These are phyloP conservation scores for Saccopteryx leptura DNA, from an alignment of 2,113 vertebrate species.

Conservation along the genomic window DNA sequence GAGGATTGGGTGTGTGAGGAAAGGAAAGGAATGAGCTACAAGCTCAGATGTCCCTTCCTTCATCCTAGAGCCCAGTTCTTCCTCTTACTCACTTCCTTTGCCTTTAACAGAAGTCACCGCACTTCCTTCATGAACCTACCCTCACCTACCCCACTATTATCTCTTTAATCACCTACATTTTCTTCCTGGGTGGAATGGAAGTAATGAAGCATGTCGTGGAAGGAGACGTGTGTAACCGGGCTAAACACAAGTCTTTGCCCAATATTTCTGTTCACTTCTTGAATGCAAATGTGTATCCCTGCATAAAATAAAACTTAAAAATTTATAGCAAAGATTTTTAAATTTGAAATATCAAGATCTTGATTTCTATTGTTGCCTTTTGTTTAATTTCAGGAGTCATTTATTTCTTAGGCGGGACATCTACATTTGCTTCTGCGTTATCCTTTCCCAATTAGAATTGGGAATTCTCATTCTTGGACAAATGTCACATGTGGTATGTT, in stretches of 20 bases:
- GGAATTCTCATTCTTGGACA: conserved; percentile 41
- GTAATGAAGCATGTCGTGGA: not conserved
- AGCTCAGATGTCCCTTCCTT: not conserved
- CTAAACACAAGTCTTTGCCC: not conserved
- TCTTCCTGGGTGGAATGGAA: conserved; percentile 26
- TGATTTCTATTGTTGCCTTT: not conserved
- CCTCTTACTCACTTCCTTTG: not conserved
- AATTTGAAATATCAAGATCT: not conserved
- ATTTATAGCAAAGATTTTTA: not conserved
- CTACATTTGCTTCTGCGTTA: not conserved
- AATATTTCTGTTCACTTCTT: not conserved
- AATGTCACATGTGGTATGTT: not conserved
- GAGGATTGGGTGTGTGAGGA: not conserved
- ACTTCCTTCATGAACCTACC: not conserved
- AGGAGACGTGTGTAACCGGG: not conserved
- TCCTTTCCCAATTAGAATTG: not conserved
- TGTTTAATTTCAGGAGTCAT: not conserved
- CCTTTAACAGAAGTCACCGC: not conserved
- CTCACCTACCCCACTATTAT: not conserved
- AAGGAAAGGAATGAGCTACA: not conserved
- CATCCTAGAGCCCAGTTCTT: not conserved
- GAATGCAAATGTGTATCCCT: not conserved
- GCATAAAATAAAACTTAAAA: not conserved
- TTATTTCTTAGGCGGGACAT: not conserved
- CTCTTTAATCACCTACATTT: not conserved